These are phyloP conservation scores for Sardina pilchardus DNA, from an alignment of 2,113 vertebrate species.

Conservation along the genomic window DNA sequence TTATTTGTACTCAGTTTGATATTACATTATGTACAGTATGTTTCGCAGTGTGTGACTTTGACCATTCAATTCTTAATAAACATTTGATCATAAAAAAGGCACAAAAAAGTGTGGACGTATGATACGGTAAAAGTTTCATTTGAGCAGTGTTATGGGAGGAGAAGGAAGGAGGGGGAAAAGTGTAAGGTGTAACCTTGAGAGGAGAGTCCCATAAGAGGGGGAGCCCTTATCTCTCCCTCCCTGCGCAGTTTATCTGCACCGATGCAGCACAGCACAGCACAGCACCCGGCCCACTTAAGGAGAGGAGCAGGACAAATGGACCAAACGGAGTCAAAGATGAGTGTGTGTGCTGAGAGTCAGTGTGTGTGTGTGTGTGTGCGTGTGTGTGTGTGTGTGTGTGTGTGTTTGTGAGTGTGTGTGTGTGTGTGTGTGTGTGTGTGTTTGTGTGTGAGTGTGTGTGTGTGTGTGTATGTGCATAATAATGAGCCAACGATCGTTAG, in stretches of 20 bases:
- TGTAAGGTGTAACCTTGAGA: constrained; percentile 64
- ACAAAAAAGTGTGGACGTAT: constrained; percentile 61
- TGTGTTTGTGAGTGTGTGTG: background rate
- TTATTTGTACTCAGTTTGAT: too few species aligned
- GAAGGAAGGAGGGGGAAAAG: constrained; percentile 35
- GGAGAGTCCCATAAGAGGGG: constrained; percentile 52
- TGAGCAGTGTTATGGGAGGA: constrained; percentile 50
- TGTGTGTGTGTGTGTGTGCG: constrained; percentile 11
- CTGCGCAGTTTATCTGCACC: background rate
- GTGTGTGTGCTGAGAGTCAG: background rate
- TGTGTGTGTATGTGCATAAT: background rate
- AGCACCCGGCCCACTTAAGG: constrained; percentile 41
- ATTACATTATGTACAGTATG: too few species aligned
- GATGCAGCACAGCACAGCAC: constrained; percentile 31
- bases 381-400: too few species aligned
- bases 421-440: constrained; percentile 5
- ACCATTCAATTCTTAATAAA: too few species aligned
- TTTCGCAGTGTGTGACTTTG: too few species aligned
- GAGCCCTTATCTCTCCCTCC: background rate
- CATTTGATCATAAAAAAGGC: too few species aligned
- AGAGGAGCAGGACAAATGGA: constrained; percentile 21
- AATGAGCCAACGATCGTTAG: background rate
- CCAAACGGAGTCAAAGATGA: background rate
- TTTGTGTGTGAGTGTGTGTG: background rate
- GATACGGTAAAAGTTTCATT: constrained; percentile 66